Conservation (phyloP, 2,797 vertebrate genomes). For the Typhlichthys eigenmanni region DNA sequence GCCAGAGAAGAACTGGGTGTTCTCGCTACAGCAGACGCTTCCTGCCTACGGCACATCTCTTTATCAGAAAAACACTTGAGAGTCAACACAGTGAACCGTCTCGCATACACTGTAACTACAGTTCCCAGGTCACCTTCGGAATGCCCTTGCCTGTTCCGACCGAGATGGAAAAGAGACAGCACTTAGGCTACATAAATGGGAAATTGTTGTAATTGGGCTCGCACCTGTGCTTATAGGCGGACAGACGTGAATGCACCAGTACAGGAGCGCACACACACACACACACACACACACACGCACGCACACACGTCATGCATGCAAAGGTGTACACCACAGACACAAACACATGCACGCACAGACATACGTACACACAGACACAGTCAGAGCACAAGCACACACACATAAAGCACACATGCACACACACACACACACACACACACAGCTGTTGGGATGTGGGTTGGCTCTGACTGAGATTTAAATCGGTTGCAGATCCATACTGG, state of each 20-base stretch:
- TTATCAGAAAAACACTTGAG: slow-evolving; percentile 71
- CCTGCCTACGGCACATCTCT: slow-evolving; percentile 75
- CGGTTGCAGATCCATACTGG: slow-evolving; percentile 94
- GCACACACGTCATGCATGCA: not conserved
- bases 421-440: slow-evolving; percentile 46
- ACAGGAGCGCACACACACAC: slow-evolving; percentile 47
- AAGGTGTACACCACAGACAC: slow-evolving; percentile 3
- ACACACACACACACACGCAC: slow-evolving; percentile 42
- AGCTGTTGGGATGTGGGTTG: slow-evolving; percentile 82
- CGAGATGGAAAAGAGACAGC: slow-evolving; percentile 59
- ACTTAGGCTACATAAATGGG: slow-evolving; percentile 34
- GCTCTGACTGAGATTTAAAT: slow-evolving; percentile 88
- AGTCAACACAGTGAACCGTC: slow-evolving; percentile 71
- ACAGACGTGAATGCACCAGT: not conserved
- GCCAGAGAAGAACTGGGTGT: slow-evolving; percentile 90
- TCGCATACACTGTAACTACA: slow-evolving; percentile 61
- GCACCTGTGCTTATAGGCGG: slow-evolving; percentile 40
- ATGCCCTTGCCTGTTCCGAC: slow-evolving; percentile 67
- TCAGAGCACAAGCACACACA: slow-evolving; percentile 33
- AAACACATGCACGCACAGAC: slow-evolving; percentile 1
- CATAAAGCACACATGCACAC: slow-evolving; percentile 55
- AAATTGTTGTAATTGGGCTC: slow-evolving; percentile 43
- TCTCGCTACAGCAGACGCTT: slow-evolving; percentile 85
- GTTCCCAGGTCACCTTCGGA: slow-evolving; percentile 69
- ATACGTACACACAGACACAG: slow-evolving; percentile 61